Conservation (phyloP, 2,888 invertebrate genomes). For the Onchidella celtica region DNA sequence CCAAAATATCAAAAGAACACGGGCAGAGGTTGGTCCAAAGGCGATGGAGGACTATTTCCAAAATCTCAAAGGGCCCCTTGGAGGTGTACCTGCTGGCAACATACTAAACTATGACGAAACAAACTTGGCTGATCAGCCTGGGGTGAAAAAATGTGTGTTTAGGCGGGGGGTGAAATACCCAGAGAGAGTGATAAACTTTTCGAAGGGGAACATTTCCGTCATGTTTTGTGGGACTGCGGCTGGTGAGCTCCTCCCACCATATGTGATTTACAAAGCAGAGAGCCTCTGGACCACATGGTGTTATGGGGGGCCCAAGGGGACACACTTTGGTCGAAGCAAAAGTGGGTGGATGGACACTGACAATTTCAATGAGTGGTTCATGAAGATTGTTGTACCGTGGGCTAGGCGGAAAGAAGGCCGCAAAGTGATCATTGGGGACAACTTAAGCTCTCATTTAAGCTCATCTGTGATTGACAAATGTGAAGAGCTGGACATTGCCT, state of each 20-base stretch:
- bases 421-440: slow-evolving; percentile 79
- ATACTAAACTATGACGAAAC: slow-evolving; percentile 77
- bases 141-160: slow-evolving; percentile 55
- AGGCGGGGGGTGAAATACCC: slow-evolving; percentile 60
- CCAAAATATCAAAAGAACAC: slow-evolving; percentile 32
- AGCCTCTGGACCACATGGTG: slow-evolving; percentile 79
- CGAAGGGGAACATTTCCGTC: slow-evolving; percentile 72
- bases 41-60: slow-evolving; percentile 10
- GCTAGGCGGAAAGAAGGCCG: slow-evolving; percentile 64
- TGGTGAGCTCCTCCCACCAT: slow-evolving; percentile 75
- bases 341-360: slow-evolving; percentile 75
- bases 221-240: slow-evolving; percentile 79
- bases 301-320: slow-evolving; percentile 76
- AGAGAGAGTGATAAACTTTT: slow-evolving; percentile 74
- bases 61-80: slow-evolving; percentile 11
- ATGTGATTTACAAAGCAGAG: slow-evolving; percentile 69
- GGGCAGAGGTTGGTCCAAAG: not conserved
- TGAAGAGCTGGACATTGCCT: slow-evolving; percentile 74
- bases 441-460: slow-evolving; percentile 50
- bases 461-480: slow-evolving; percentile 66
- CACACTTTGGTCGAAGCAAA: slow-evolving; percentile 76
- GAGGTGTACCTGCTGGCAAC: slow-evolving; percentile 52
- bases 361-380: slow-evolving; percentile 74
- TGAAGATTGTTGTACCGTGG: slow-evolving; percentile 61
- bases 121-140: slow-evolving; percentile 77